Evolutionary conservation across 2,888 invertebrate genomes (phyloP), one percentile per base, ranked within the genome.

Genomic region (Heliconius erato): DNA sequence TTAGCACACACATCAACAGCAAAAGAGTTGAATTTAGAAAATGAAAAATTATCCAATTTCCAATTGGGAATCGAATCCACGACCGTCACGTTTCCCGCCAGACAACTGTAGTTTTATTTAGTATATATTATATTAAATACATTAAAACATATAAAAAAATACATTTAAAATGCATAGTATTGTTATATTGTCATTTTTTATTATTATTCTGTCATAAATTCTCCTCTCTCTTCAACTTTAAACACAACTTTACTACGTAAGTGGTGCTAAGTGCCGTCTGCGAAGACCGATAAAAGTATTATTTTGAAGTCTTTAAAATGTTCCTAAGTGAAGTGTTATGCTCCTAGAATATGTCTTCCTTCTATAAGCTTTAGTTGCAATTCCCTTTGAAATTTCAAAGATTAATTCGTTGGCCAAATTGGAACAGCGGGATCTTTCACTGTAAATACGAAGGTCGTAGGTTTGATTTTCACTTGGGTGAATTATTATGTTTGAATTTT

Each of bases 201-300:
- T 80, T 80, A 80, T 67, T 26, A 80, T 80, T 68, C 59, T 82
- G 80, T 82, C 82, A 82, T 85, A 85, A 85, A 85, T 84, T 85
- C 80, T 63, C 76, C 69, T 74, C 84, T 82, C 83, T 84, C 74
- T 67, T 83, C 83, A 85, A 83, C 84, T 85, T 83, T 82, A 82
- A 84, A 84, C 83, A 85, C 81, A 85, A 86, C 86, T 84, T 83
- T 78, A 82, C 79, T 84, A 87, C 87, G 80, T 85, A 87, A 87
- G 86, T 85, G 84, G 81, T 80, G 77, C 83, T 88, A 88, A 90
- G 87, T 88, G 87, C 88, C 87, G 89, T 88, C 91, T 91, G 91
- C 87, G 85, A 80, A 71, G 84, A 74, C 85, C 87, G 91, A 91
- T 91, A 91, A 91, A 91, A 91, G 90, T 91, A 89, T 91, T 91